These are phyloP conservation scores for Leptinotarsa undecemlineata DNA, from an alignment of 1,140 invertebrate species.

Conservation along the genomic window DNA sequence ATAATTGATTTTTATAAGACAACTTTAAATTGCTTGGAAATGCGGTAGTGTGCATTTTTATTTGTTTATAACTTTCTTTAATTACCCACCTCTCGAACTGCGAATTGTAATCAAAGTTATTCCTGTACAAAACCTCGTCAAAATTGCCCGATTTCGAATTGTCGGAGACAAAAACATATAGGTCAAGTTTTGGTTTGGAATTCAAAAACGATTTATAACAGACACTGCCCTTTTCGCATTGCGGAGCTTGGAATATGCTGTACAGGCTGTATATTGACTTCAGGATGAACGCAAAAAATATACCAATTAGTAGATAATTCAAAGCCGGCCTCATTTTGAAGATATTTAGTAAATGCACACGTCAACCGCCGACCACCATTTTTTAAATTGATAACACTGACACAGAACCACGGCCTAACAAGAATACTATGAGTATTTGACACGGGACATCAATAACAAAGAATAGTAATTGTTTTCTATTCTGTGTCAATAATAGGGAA, in stretches of 20 bases:
- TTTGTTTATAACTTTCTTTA: too few relatives aligned
- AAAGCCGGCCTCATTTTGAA: slow-evolving; percentile 42
- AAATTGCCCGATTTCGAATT: slow-evolving; percentile 45
- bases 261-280: slow-evolving; percentile 50
- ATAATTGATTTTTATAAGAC: not conserved
- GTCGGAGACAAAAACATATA: slow-evolving; percentile 49
- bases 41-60: not conserved
- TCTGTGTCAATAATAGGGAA: too few relatives aligned
- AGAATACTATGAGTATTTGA: too few relatives aligned
- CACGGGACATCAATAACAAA: too few relatives aligned
- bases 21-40: not conserved
- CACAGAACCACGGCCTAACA: not conserved
- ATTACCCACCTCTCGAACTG: slow-evolving; percentile 45
- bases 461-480: too few relatives aligned
- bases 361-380: slow-evolving; percentile 1
- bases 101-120: slow-evolving; percentile 50
- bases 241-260: slow-evolving; percentile 47
- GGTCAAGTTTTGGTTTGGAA: slow-evolving; percentile 49
- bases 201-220: slow-evolving; percentile 52
- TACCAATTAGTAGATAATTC: slow-evolving; percentile 40
- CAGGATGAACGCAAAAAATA: slow-evolving; percentile 47
- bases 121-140: slow-evolving; percentile 40
- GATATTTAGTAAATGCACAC: slow-evolving; percentile 5
- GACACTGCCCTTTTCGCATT: slow-evolving; percentile 42
- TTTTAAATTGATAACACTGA: not conserved